These are phyloP conservation scores for Hydroisotoma schaefferi DNA, from an alignment of 2,888 invertebrate genomes.

Conservation along the genomic window DNA sequence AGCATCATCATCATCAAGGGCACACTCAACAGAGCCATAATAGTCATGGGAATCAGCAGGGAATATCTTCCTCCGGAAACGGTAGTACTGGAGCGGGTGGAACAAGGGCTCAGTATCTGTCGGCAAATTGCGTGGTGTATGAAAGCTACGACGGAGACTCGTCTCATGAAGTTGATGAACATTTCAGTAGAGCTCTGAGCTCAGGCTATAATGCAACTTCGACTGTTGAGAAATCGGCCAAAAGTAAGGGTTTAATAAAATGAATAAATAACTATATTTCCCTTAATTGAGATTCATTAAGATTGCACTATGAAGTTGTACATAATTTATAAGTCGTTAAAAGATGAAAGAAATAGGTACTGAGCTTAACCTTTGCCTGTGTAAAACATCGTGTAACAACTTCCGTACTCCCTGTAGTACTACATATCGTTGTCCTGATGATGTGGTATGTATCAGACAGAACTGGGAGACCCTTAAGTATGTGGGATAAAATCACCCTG, in stretches of 20 bases:
- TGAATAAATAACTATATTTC: neutral
- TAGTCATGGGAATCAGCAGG: constrained; percentile 2
- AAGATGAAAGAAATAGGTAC: too few species aligned
- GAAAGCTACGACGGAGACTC: constrained; percentile 93
- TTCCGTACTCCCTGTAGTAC: too few species aligned
- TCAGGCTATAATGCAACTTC: constrained; percentile 32
- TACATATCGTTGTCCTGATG: too few species aligned
- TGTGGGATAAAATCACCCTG: constrained; percentile 6
- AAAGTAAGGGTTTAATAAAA: constrained; percentile 8
- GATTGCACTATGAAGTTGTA: too few species aligned
- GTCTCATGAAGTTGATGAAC: constrained; percentile 89
- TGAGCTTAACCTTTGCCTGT: too few species aligned
- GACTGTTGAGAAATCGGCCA: constrained; percentile 8
- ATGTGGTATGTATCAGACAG: too few species aligned
- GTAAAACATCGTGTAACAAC: too few species aligned
- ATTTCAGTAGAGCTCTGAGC: constrained; percentile 79
- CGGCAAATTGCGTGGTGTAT: constrained; percentile 92
- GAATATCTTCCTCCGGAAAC: constrained; percentile 16
- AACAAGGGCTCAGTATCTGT: constrained; percentile 75
- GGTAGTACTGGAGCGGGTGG: constrained; percentile 9
- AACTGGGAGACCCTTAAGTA: too few species aligned
- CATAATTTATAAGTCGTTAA: too few species aligned
- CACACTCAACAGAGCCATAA: neutral
- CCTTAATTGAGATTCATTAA: too few species aligned
- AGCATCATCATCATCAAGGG: constrained; percentile 6